Evolutionary conservation across 2,113 vertebrate species (phyloP), one percentile per base, ranked within the genome.

Genomic region (Accipiter virgatus): DNA sequence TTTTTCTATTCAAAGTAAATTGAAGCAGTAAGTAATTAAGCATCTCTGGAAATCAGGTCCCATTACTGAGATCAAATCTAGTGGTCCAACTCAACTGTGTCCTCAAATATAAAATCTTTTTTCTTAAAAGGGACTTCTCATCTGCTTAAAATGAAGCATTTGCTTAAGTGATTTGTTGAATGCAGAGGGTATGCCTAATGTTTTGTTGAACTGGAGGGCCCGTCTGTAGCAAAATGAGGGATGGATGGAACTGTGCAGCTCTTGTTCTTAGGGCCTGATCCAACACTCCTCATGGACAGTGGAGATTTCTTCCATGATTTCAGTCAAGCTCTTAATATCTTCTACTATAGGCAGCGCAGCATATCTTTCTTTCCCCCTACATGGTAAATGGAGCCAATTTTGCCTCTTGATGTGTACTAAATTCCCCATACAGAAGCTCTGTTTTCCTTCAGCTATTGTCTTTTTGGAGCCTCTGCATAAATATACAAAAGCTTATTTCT

Each of bases 261-360:
- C 17, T 55, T 67, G 38, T 7, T 83, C 10, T 13, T 48, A 52
- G 19, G 32, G 40, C 7, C 31, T 66, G 45, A 48, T 32, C 40
- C 23, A 56, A 4, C 53, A 40, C 10, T 13, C 13, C 12, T 83
- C 17, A 6, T 13, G 50, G 20, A 38, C 31, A 15, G 38, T 16
- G 36, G 16, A 70, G n/a, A n/a, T 27, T 7, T 74, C 71, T 48
- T 19, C 42, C 17, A 0, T 38, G 4, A 11, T 66, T 81, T 78
- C 32, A n/a, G 63, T 73, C 63, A 53, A 73, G 34, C 17, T 91
- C 26, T 81, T 62, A 43, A 20, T 48, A 42, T 58, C 17, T 53
- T 48, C 6, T 6, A 4, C 45, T 25, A 2, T 12, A 9, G 6
- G 47, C 67, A 81, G 2, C 1, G 2, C 16, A 62, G 25, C 53